A percentile compares a stretch with the other conserved stretches of the same genome.
These are phyloP conservation scores for Phacellophora camtschatica DNA, from an alignment of 30 jellyfish, hydroid and myxozoan species.

Conservation along the genomic window DNA sequence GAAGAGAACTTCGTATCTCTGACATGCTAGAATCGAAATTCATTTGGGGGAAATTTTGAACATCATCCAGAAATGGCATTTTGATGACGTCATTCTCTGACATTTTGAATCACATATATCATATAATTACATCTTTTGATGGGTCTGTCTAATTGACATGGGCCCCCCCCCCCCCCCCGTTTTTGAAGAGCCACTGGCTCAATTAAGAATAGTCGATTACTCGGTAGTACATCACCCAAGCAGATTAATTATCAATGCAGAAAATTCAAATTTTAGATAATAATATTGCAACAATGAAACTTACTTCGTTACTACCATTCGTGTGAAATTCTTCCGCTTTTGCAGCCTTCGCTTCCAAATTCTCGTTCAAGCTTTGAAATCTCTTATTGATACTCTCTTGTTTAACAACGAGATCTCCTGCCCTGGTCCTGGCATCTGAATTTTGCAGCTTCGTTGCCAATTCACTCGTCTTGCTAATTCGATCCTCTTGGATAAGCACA, in stretches of 20 bases:
- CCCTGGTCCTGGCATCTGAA: conserved; percentile 69
- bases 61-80: too few relatives aligned
- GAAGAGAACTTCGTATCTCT: too few relatives aligned
- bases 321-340: conserved; percentile 1
- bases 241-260: neutral
- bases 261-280: too few relatives aligned
- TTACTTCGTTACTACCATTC: conserved; percentile 43
- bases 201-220: neutral
- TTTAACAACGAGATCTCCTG: conserved; percentile 36
- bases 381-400: conserved; percentile 60
- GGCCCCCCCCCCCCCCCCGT: too few relatives aligned
- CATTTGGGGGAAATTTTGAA: too few relatives aligned
- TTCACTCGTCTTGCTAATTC: conserved; percentile 32
- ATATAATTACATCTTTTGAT: too few relatives aligned
- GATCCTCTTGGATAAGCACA: conserved; percentile 52
- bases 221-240: neutral
- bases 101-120: too few relatives aligned
- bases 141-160: too few relatives aligned
- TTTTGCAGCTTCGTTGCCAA: conserved; percentile 62
- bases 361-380: conserved; percentile 11
- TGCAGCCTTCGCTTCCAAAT: conserved; percentile 33
- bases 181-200: neutral
- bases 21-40: too few relatives aligned
- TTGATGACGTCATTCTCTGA: too few relatives aligned
- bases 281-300: neutral